Conservation (phyloP, 2,888 invertebrate genomes). For the Harmothoe impar region DNA sequence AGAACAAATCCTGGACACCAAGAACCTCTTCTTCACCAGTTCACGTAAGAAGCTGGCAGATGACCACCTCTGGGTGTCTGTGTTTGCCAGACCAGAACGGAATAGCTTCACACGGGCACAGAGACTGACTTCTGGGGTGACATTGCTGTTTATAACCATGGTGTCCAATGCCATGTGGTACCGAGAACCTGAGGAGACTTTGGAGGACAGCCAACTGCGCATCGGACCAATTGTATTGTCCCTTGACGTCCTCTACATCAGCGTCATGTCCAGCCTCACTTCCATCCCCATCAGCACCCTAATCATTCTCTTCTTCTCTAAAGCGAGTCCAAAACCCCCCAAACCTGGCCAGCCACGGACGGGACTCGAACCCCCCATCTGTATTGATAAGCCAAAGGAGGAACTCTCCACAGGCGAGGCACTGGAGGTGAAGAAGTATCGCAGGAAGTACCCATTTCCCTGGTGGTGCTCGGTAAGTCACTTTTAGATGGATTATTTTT, state of each 20-base stretch:
- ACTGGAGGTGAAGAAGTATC: conserved; percentile 14
- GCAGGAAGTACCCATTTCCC: conserved; percentile 65
- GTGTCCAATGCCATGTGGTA: conserved; percentile 75
- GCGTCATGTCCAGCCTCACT: conserved; percentile 71
- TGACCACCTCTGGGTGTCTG: conserved; percentile 66
- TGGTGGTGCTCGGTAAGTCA: conserved; percentile 64
- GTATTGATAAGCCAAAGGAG: conserved; percentile 2
- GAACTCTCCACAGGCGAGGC: background rate
- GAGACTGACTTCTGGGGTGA: conserved; percentile 74
- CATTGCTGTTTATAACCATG: conserved; percentile 75
- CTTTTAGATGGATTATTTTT: too few species aligned
- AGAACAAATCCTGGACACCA: conserved; percentile 81
- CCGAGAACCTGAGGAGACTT: background rate
- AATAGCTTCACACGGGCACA: conserved; percentile 68
- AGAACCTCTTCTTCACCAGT: conserved; percentile 80
- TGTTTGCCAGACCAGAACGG: conserved; percentile 59
- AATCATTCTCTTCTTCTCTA: conserved; percentile 82
- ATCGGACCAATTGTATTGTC: conserved; percentile 63
- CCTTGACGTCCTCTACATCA: conserved; percentile 47
- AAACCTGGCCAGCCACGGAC: conserved; percentile 27
- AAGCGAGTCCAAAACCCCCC: conserved; percentile 73
- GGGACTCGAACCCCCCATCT: background rate
- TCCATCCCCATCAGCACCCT: conserved; percentile 81
- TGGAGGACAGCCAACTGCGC: background rate
- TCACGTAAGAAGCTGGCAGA: conserved; percentile 56